Base-by-base conservation (phyloP, 2,888 invertebrate species). In the Amorpha juglandis region DNA sequence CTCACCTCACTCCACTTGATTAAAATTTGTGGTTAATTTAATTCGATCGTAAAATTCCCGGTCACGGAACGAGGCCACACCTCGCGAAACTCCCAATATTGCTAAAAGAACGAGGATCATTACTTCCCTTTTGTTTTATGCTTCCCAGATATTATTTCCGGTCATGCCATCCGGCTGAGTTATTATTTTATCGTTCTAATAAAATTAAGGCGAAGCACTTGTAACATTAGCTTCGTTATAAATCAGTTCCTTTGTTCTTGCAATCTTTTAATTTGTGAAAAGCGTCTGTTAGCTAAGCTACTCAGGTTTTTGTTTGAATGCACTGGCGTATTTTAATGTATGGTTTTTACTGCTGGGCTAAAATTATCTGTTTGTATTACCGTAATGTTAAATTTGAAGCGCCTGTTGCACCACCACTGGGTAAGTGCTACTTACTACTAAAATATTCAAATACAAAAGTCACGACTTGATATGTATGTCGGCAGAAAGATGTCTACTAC, bases 71-170 rank as follows among this genome's bases (percentile, higher is more conserved):
- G 70, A 65, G 68, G 83, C 87, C 90, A 82, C 91, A 87, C 91
- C 90, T 90, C 78, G 84, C 83, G 77, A 84, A 87, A 85, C 84
- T 86, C 83, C 82, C 84, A 87, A 89, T 89, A 89, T 84, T 81
- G 82, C 86, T 83, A 77, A 86, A 87, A 83, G 86, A 87, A 87
- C 83, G 83, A 78, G 76, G 80, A 79, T 79, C 87, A 87, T 90
- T 89, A 89, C 85, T 86, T 86, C 82, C 82, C 87, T 83, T 87
- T 86, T 89, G 86, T 87, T 90, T 89, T 84, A 87, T 82, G 82
- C 81, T 67, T 74, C 75, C 74, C 72, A 77, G 82, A 89, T 89
- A 91, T 91, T 90, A 90, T 90, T 88, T 89, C 88, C 88, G 89
- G 89, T 84, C 91, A 90, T 89, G 90, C 89, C 78, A 90, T 86